Evolutionary conservation across 2,888 invertebrate species (phyloP).

Genomic region (Zhuqinia jingwanae): DNA sequence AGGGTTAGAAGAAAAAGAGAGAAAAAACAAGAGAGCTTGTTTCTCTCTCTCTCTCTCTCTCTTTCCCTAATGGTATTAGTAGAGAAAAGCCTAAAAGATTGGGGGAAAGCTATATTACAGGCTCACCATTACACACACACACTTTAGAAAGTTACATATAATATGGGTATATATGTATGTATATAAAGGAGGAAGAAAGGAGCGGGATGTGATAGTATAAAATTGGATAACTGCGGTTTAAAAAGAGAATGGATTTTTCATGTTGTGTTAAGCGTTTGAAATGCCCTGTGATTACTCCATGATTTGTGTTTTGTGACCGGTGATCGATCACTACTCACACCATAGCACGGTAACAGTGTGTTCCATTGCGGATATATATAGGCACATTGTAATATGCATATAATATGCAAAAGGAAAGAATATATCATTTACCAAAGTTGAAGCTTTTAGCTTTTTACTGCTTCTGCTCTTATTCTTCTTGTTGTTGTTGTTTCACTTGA

Average conservation of each 20-base stretch:
- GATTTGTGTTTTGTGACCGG: slow-evolving; percentile 61
- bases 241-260: slow-evolving; percentile 64
- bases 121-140: too few species aligned
- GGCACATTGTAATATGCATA: neutral
- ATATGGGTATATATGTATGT: neutral
- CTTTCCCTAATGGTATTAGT: too few species aligned
- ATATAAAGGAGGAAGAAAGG: too few species aligned
- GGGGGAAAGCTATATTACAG: too few species aligned
- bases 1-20: too few species aligned
- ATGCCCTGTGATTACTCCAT: slow-evolving; percentile 58
- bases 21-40: slow-evolving; percentile 21
- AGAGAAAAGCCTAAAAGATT: too few species aligned
- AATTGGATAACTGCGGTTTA: slow-evolving; percentile 49
- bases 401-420: too few species aligned
- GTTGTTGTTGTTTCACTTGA: slow-evolving; percentile 17
- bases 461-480: neutral
- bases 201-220: neutral
- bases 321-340: slow-evolving; percentile 58
- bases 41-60: too few species aligned
- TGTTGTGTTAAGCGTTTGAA: slow-evolving; percentile 57
- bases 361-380: neutral
- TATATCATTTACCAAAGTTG: too few species aligned
- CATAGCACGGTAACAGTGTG: neutral
- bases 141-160: too few species aligned
- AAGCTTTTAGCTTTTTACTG: too few species aligned